Evolutionary conservation across 2,888 invertebrate genomes (phyloP).

Genomic region (Melanostoma scalare): DNA sequence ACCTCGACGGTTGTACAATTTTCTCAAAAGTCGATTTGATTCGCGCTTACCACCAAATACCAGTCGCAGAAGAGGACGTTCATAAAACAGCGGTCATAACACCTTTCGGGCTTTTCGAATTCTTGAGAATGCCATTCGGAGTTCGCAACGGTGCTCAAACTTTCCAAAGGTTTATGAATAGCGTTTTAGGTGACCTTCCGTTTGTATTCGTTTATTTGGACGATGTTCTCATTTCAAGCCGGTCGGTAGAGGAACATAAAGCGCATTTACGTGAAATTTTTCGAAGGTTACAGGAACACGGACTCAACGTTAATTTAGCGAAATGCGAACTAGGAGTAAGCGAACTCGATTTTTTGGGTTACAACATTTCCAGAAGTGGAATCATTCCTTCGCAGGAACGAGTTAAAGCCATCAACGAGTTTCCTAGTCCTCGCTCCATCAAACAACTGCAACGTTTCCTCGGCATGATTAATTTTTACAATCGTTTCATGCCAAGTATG

Average conservation of each 20-base stretch:
- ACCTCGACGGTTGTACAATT: constrained; percentile 38
- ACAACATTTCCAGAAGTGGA: neutral
- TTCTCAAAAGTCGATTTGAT: constrained; percentile 75
- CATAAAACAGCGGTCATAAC: constrained; percentile 78
- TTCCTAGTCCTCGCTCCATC: neutral
- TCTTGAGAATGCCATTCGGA: constrained; percentile 77
- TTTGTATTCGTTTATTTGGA: constrained; percentile 73
- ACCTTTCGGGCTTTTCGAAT: constrained; percentile 78
- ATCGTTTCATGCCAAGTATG: constrained; percentile 16
- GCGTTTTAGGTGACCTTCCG: constrained; percentile 68
- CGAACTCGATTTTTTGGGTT: constrained; percentile 13
- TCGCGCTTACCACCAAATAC: constrained; percentile 78
- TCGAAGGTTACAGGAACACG: constrained; percentile 16
- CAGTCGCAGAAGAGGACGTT: constrained; percentile 76
- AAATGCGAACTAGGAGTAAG: constrained; percentile 30
- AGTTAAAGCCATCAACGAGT: constrained; percentile 7
- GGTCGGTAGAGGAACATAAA: neutral
- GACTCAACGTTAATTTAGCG: constrained; percentile 17
- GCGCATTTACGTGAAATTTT: neutral
- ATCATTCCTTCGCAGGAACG: neutral
- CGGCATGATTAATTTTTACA: constrained; percentile 23
- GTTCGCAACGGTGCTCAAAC: constrained; percentile 74
- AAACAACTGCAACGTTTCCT: constrained; percentile 20
- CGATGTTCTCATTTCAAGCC: constrained; percentile 74
- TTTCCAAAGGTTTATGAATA: constrained; percentile 76